Evolutionary conservation across 2,888 invertebrate genomes (phyloP).

Genomic region (Erebia palarica): DNA sequence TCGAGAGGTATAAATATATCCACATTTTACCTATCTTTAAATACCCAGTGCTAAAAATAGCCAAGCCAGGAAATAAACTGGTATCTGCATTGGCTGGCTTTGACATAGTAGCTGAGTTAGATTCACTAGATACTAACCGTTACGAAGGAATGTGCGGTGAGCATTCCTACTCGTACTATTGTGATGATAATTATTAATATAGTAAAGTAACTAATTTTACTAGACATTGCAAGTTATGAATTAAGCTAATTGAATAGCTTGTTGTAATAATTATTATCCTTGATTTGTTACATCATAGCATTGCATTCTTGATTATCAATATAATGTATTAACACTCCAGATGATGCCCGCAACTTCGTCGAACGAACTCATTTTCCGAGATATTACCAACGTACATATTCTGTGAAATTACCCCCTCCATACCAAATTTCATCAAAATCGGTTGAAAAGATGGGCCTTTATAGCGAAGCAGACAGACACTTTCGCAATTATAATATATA

Average conservation of each 20-base stretch:
- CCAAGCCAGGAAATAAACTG: constrained; percentile 20
- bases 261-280: constrained; percentile 4
- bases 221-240: constrained; percentile 5
- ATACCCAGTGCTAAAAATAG: constrained; percentile 26
- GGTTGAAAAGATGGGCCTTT: no score
- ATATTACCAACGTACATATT: no score
- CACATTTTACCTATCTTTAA: constrained; percentile 14
- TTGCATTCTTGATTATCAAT: background rate
- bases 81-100: constrained; percentile 23
- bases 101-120: constrained; percentile 32
- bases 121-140: constrained; percentile 23
- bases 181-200: no score
- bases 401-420: no score
- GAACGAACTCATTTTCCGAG: no score
- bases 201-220: no score
- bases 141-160: constrained; percentile 16
- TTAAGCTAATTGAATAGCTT: constrained; percentile 7
- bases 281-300: background rate
- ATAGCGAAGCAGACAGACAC: no score
- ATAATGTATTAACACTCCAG: no score
- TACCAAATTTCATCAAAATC: no score
- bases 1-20: background rate
- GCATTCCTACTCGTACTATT: constrained; percentile 3
- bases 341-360: no score
- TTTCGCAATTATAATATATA: no score